Evolutionary conservation across 2,888 invertebrate species (phyloP).

Genomic region (Phengaris arion): DNA sequence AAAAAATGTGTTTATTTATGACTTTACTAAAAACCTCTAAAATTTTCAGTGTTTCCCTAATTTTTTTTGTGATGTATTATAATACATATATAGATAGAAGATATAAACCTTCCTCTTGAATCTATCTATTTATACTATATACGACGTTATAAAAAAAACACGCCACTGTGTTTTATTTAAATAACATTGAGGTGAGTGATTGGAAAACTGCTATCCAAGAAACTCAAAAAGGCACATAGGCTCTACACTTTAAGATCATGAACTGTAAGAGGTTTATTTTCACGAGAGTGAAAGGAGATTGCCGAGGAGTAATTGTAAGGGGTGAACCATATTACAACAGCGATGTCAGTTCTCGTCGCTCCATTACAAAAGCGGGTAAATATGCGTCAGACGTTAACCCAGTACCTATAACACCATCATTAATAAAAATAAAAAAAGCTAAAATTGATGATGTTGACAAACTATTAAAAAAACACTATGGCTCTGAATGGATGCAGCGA

Average conservation of each 20-base stretch:
- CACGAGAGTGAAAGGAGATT: constrained; percentile 30
- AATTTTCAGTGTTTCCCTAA: too few relatives aligned
- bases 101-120: too few relatives aligned
- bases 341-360: constrained; percentile 23
- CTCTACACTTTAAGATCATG: constrained; percentile 31
- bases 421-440: constrained; percentile 30
- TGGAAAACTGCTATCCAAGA: constrained; percentile 31
- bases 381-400: constrained; percentile 29
- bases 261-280: constrained; percentile 31
- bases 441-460: constrained; percentile 30
- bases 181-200: constrained; percentile 31
- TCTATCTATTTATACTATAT: too few relatives aligned
- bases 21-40: too few relatives aligned
- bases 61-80: too few relatives aligned
- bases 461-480: constrained; percentile 30
- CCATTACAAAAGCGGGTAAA: constrained; percentile 23
- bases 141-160: constrained; percentile 30
- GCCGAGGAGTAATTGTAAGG: constrained; percentile 30
- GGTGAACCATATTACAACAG: constrained; percentile 30
- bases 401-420: constrained; percentile 26
- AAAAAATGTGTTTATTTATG: too few relatives aligned
- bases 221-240: constrained; percentile 29
- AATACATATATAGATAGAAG: too few relatives aligned
- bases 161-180: constrained; percentile 28
- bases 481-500: constrained; percentile 28